Percentiles rank a stretch among this genome's conserved stretches.
phyloP scores from a whole-genome alignment of 2,113 vertebrate genomes.

The Scomber scombrus region DNA sequence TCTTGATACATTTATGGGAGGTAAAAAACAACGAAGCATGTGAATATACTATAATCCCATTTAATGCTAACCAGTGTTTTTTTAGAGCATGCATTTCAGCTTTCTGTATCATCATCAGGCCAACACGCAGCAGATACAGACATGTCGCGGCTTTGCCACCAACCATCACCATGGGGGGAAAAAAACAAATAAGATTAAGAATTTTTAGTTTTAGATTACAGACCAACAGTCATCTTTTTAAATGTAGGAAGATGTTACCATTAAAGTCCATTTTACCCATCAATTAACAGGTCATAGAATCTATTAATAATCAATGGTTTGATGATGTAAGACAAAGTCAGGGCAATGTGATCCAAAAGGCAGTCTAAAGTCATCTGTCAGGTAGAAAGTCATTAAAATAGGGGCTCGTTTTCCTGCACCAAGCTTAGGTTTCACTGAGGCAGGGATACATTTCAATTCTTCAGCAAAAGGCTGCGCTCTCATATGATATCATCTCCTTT shows the following conservation, averaged over 20 bases:
- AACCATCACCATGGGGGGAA: conserved; percentile 25
- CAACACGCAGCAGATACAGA: conserved; percentile 27
- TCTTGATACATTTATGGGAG: conserved; percentile 45
- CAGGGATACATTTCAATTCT: conserved; percentile 84
- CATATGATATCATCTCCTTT: conserved; percentile 80
- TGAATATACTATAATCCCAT: conserved; percentile 47
- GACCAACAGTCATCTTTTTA: conserved; percentile 11
- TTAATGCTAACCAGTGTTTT: conserved; percentile 50
- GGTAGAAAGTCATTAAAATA: conserved; percentile 87
- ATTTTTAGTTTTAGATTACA: conserved; percentile 11
- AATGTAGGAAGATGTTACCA: background rate
- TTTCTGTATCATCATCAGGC: conserved; percentile 53
- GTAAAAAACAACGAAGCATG: conserved; percentile 46
- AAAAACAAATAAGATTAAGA: background rate
- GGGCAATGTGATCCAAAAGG: conserved; percentile 86
- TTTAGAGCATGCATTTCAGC: conserved; percentile 54
- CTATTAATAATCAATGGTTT: conserved; percentile 86
- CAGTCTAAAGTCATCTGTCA: conserved; percentile 87
- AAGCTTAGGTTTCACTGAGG: conserved; percentile 80
- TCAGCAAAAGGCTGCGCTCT: conserved; percentile 76
- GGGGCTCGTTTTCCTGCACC: conserved; percentile 81
- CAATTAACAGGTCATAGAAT: conserved; percentile 82
- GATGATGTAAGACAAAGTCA: conserved; percentile 86
- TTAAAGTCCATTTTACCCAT: conserved; percentile 64
- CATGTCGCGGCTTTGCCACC: conserved; percentile 35